Evolutionary conservation across 2,797 vertebrate genomes (phyloP), one percentile per base, ranked within the genome.

Genomic region (Chrosomus eos): DNA sequence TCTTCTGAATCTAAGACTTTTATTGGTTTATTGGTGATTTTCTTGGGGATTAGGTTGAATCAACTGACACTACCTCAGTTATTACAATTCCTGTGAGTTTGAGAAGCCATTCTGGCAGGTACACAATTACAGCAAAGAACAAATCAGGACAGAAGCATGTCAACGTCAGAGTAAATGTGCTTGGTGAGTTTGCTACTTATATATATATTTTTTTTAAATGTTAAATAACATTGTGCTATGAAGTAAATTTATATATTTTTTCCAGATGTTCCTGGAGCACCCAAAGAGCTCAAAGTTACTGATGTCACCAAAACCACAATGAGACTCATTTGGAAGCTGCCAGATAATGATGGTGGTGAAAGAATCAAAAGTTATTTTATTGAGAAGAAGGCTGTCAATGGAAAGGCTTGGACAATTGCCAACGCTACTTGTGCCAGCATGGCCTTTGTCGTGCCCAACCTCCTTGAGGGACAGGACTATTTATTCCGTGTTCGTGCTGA

Each of bases 321-420:
- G 92, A 97, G 96, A 90, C 95, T 99, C 89, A 96, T 97, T 85
- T 99, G 98, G 98, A 99, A 99, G 90, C 97, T 98, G 81, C 98
- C 98, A 19, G 96, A 98, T 64, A 98, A 95, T 23, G 98, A 99
- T 72, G 98, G 98, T 93, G 98, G 98, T 92, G 98, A 99, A 74
- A 96, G 98, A 92, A 99, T 99, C 91, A 99, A 97, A 92, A 98
- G 97, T 90, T 99, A 99, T 90, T 97, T 97, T 62, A 95, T 99
- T 38, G 98, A 99, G 92, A 99, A 99, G 93, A 99, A 95, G 88
- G 95, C 95, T 58, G 88, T 97, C 70, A 96, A 94, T 88, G 97
- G 97, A 90, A 99, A 98, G 84, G 97, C 98, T 83, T 99, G 98
- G 98, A 97, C 97, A 5, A 96, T 94, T 92, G 98, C 97, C 81